Conservation (phyloP, 2,888 invertebrate species). For the Acleris emargana region DNA sequence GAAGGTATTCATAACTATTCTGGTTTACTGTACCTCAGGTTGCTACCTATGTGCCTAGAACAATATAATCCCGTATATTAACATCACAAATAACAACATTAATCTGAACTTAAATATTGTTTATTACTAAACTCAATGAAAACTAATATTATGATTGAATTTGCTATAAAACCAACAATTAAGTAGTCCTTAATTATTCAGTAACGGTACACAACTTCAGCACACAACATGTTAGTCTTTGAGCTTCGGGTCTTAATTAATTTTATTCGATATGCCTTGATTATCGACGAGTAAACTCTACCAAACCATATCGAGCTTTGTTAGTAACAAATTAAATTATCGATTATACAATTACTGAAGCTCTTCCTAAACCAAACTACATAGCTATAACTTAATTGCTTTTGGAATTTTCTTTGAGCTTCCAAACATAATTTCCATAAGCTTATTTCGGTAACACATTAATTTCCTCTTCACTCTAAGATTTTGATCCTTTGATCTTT, state of each 20-base stretch:
- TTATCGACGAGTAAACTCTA: slow-evolving; percentile 15
- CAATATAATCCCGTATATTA: no score
- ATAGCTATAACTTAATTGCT: slow-evolving; percentile 30
- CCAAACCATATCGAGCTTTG: slow-evolving; percentile 20
- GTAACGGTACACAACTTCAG: slow-evolving; percentile 1
- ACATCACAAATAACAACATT: no score
- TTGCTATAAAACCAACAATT: background rate
- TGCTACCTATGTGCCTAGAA: no score
- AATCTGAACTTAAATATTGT: no score
- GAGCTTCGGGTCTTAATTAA: slow-evolving; percentile 25
- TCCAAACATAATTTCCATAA: slow-evolving; percentile 33
- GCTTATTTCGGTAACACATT: slow-evolving; percentile 32
- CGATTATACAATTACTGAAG: slow-evolving; percentile 26
- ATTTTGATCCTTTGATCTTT: slow-evolving; percentile 34
- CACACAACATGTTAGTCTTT: slow-evolving; percentile 19
- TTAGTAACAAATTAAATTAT: slow-evolving; percentile 29
- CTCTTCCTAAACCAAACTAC: slow-evolving; percentile 27
- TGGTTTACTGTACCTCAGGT: no score
- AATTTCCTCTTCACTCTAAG: slow-evolving; percentile 30
- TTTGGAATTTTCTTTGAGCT: slow-evolving; percentile 35
- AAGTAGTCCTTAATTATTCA: background rate
- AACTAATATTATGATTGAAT: background rate
- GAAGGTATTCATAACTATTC: no score
- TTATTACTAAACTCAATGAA: background rate
- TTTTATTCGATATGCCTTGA: slow-evolving; percentile 27